A percentile compares a stretch with the other conserved stretches of the same genome.
These are phyloP conservation scores for Thelaira solivaga DNA, from an alignment of 2,888 invertebrate species.

Conservation along the genomic window DNA sequence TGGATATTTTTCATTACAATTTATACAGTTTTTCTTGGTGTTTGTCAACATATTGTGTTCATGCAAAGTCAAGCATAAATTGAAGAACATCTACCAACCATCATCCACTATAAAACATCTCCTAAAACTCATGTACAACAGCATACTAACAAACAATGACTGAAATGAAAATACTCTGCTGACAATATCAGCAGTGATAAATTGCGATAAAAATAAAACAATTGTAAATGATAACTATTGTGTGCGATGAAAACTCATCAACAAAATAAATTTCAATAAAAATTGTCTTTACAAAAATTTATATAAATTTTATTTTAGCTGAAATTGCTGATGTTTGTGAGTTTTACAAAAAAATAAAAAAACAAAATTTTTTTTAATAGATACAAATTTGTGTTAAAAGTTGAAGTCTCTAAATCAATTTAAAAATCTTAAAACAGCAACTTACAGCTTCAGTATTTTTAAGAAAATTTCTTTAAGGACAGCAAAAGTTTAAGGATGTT, in stretches of 20 bases:
- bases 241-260: neutral
- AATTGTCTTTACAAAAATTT: no score
- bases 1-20: neutral
- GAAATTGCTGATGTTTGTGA: no score
- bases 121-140: neutral
- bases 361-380: no score
- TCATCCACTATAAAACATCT: no score
- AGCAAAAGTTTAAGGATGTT: no score
- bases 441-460: no score
- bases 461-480: no score
- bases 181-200: conserved; percentile 23
- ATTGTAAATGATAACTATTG: conserved; percentile 10
- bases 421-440: no score
- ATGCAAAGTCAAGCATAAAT: conserved; percentile 6
- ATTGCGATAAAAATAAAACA: conserved; percentile 13
- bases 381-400: no score
- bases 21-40: neutral
- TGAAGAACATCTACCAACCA: neutral
- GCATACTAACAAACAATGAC: neutral
- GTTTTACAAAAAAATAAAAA: no score
- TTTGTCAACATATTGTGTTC: neutral
- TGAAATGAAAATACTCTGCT: neutral
- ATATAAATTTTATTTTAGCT: no score
- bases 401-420: no score
- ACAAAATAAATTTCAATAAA: neutral